A percentile compares a stretch with the other conserved stretches of the same genome.
phyloP scores from a whole-genome alignment of 2,797 vertebrate species.

The Poeciliopsis paucimaculata region DNA sequence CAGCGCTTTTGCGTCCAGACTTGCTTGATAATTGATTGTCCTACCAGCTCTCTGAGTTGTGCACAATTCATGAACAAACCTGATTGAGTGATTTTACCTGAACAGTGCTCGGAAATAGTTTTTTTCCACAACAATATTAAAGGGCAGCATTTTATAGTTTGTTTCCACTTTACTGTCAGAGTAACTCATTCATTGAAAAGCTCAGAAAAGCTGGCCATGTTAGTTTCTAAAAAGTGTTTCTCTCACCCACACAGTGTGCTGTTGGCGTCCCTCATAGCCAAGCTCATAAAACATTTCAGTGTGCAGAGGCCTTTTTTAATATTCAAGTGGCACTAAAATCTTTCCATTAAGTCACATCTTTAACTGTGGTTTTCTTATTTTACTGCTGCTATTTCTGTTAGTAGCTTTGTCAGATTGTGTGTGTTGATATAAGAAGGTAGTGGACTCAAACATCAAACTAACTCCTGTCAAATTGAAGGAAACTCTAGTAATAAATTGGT shows the following conservation, averaged over 20 bases:
- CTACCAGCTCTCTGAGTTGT: no score
- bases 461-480: slow-evolving; percentile 17
- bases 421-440: slow-evolving; percentile 8
- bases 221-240: slow-evolving; percentile 24
- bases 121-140: slow-evolving; percentile 6
- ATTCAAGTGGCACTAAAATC: slow-evolving; percentile 66
- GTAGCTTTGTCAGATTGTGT: slow-evolving; percentile 8
- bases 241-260: slow-evolving; percentile 35
- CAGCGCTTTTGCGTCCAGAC: no score
- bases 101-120: no score
- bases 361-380: slow-evolving; percentile 29
- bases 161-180: slow-evolving; percentile 28
- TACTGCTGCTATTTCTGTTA: slow-evolving; percentile 16
- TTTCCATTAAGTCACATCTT: slow-evolving; percentile 60
- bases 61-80: no score
- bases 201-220: slow-evolving; percentile 16
- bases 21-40: no score
- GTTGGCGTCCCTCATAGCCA: slow-evolving; percentile 36
- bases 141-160: slow-evolving; percentile 13
- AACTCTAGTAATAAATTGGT: slow-evolving; percentile 11
- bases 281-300: slow-evolving; percentile 33
- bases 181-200: slow-evolving; percentile 20
- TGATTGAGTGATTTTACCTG: no score
- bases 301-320: slow-evolving; percentile 60
- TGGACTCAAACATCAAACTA: slow-evolving; percentile 22